Evolutionary conservation across 2,797 vertebrate genomes (phyloP).

Genomic region (Antrozous pallidus): DNA sequence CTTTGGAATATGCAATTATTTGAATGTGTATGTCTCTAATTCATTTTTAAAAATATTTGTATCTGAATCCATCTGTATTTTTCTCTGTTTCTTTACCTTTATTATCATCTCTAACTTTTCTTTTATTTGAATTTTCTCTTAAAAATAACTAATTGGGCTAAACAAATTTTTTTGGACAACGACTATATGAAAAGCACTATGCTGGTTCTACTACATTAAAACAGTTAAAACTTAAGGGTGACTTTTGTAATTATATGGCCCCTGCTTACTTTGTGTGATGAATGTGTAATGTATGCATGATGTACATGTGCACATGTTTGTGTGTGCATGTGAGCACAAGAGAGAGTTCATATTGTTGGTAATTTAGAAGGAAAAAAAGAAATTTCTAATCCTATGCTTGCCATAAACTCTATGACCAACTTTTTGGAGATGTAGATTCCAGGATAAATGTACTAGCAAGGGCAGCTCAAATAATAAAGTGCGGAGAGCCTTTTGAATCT

Average conservation of each 20-base stretch:
- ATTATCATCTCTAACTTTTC: not conserved
- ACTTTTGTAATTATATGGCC: not conserved
- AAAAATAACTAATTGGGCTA: not conserved
- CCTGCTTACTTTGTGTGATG: not conserved
- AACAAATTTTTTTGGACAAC: not conserved
- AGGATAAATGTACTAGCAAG: not conserved
- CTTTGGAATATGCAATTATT: not conserved
- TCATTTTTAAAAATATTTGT: not conserved
- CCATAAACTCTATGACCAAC: not conserved
- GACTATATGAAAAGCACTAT: not conserved
- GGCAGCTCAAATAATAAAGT: not conserved
- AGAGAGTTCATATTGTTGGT: not conserved
- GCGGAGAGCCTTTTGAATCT: not conserved
- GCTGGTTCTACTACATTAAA: not conserved
- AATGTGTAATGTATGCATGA: not conserved
- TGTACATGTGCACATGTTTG: not conserved
- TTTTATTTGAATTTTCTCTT: conserved; percentile 18
- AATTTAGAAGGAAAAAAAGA: not conserved
- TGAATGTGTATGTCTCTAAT: not conserved
- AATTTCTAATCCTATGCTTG: not conserved
- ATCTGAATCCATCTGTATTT: not conserved
- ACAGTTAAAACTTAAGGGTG: not conserved
- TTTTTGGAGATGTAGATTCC: not conserved
- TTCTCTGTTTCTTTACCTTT: not conserved
- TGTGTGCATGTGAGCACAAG: not conserved